These are phyloP conservation scores for Micrastur ruficollis DNA, from an alignment of 2,797 vertebrate species.

Conservation along the genomic window DNA sequence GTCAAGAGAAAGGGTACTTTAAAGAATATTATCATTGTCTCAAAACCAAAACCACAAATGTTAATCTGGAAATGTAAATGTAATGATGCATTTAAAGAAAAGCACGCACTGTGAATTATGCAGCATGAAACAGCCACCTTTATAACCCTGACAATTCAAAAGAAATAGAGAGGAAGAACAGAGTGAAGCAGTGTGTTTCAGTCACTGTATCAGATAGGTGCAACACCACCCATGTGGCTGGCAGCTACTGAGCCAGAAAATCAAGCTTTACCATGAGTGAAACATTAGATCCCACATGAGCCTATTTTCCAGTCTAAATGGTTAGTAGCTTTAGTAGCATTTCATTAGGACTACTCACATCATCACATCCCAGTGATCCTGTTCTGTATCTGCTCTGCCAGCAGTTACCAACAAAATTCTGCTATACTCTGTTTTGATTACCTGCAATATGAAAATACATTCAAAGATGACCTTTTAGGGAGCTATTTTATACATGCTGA, in stretches of 20 bases:
- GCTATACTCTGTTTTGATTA: not conserved
- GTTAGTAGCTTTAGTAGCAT: not conserved
- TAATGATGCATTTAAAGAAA: not conserved
- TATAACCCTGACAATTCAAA: not conserved
- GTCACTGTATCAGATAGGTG: not conserved
- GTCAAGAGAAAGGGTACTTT: not conserved
- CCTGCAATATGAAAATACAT: not conserved
- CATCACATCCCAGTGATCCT: not conserved
- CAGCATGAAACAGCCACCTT: not conserved
- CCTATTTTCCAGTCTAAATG: constrained; percentile 27
- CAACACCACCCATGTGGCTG: constrained; percentile 1
- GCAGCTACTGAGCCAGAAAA: constrained; percentile 41
- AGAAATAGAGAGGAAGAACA: not conserved
- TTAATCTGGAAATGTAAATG: not conserved
- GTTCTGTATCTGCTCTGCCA: not conserved
- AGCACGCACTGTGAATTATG: not conserved
- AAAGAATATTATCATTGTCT: not conserved
- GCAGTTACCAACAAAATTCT: not conserved
- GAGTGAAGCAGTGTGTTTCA: not conserved
- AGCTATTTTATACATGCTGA: not conserved
- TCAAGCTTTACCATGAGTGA: constrained; percentile 31
- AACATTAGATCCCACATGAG: not conserved
- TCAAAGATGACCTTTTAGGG: not conserved
- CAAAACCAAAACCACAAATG: not conserved
- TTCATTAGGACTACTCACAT: constrained; percentile 20